Evolutionary conservation across 1,140 invertebrate genomes (phyloP), one percentile per base, ranked within the genome.

Genomic region (Batillaria attramentaria): DNA sequence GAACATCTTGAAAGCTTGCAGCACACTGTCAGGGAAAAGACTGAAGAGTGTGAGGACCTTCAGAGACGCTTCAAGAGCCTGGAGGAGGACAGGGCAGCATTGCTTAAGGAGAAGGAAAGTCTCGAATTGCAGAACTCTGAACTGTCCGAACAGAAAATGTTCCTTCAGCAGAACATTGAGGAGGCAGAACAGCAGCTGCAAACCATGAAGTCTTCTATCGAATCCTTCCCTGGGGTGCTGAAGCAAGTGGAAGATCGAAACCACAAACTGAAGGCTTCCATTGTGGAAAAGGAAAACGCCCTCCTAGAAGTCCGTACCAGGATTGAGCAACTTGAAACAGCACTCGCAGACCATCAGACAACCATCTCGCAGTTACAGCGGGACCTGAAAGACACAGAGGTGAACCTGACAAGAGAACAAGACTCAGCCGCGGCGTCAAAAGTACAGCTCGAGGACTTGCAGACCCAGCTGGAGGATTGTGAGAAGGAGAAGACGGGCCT

Each of bases 361-460:
- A 70, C 79, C 31, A 77, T 79, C 28, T 35, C 66, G 31, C 31
- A 75, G 33, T 66, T 83, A 31, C 57, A 77, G 31, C 66, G 73
- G 31, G 41, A 82, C 41, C 62, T 80, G 50, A 76, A 72, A 13
- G 72, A 54, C 37, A 35, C 79, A 20, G 50, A 43, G 33, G 72
- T 81, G 35, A 80, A 83, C 46, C 78, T 81, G 42, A 73, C 75
- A n/a, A 70, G 42, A 20, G 39, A 73, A 39, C 31, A 79, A 24
- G 69, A 77, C 16, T 79, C 77, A 35, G 70, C 79, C n/a, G 77
- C 79, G 18, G 78, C 73, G 10, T 82, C 79, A 31, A 82, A 85
- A 68, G 82, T 81, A 68, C 72, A 77, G 13, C 82, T 85, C 77
- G 80, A 85, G 68, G 66, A 76, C 8, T 42, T 83, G 33, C 82